Base-by-base conservation (phyloP, 2,888 invertebrate genomes). In the Tetragonisca angustula region DNA sequence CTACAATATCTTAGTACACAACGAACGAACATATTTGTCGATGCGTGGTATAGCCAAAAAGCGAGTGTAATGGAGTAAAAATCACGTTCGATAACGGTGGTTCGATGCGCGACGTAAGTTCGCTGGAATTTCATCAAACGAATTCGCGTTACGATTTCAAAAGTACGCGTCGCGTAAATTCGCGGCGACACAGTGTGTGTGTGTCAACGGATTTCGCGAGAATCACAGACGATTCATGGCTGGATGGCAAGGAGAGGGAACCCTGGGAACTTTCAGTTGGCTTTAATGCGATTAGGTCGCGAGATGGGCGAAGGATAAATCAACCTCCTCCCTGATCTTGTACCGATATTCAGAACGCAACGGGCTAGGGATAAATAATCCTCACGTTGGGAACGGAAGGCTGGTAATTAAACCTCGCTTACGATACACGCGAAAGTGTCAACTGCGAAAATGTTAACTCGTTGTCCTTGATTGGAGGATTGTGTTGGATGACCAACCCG, bases 201-300 rank as follows among this genome's bases (percentile, higher is more conserved):
- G 73, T 64, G 84, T 76, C 87, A 61, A 73, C 24, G 78, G 71
- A 82, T 82, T 85, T 85, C 76, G 56, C 69, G 82, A 86, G 81
- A 86, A 89, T 86, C 84, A 72, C 72, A 72, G 72, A 54, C 81
- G 83, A 85, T 81, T 78, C 80, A 75, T 21, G 61, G 59, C 54
- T 36, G n/a, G 21, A 49, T 36, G 64, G 73, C 64, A 71, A 61
- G 59, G 76, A 78, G 77, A 68, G 43, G 78, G 43, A 77, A 54
- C 77, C 75, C 84, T 87, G 87, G 84, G 90, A 90, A 89, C 89
- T 89, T 89, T 85, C 89, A 88, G 88, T 88, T 87, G 91, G 85
- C 81, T 91, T 88, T 91, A 91, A 90, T 90, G 86, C 90, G 90
- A 90, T 90, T 90, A 90, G 81, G 61, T 54, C 54, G 77, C 52